phyloP scores from a whole-genome alignment of 2,113 vertebrate genomes.

The Calidris pygmaea region DNA sequence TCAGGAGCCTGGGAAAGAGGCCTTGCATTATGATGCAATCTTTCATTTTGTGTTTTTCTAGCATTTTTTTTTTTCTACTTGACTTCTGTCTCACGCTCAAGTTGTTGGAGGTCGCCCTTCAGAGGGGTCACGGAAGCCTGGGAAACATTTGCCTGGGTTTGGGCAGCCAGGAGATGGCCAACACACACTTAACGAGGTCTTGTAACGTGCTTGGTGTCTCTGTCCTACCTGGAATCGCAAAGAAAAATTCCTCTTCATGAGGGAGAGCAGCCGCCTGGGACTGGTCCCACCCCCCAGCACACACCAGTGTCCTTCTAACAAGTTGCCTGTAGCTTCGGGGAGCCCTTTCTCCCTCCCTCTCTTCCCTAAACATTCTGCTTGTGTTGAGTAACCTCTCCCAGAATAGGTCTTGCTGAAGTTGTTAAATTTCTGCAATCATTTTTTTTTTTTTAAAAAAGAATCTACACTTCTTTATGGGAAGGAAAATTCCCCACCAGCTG shows the following conservation, averaged over 20 bases:
- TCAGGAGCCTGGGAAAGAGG: not conserved
- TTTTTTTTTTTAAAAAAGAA: not conserved
- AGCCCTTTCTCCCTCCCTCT: not conserved
- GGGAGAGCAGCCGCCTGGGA: not conserved
- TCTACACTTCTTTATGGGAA: not conserved
- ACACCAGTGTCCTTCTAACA: no score
- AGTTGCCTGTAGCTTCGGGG: not conserved
- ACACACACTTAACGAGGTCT: not conserved
- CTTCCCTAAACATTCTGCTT: not conserved
- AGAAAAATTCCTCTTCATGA: not conserved
- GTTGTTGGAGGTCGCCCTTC: not conserved
- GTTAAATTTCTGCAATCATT: not conserved
- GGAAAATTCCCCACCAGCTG: not conserved
- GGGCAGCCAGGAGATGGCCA: not conserved
- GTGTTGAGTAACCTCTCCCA: not conserved
- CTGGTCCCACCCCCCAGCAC: not conserved
- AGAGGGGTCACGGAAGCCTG: not conserved
- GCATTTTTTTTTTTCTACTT: not conserved
- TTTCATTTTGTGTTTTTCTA: not conserved
- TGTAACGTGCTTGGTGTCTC: not conserved
- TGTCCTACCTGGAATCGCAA: not conserved
- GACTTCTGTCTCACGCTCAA: not conserved
- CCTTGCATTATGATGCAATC: no score
- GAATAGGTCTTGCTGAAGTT: not conserved
- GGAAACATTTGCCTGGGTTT: not conserved